Conservation (phyloP, 2,113 vertebrate species). For the Ceyx cyanopectus region DNA sequence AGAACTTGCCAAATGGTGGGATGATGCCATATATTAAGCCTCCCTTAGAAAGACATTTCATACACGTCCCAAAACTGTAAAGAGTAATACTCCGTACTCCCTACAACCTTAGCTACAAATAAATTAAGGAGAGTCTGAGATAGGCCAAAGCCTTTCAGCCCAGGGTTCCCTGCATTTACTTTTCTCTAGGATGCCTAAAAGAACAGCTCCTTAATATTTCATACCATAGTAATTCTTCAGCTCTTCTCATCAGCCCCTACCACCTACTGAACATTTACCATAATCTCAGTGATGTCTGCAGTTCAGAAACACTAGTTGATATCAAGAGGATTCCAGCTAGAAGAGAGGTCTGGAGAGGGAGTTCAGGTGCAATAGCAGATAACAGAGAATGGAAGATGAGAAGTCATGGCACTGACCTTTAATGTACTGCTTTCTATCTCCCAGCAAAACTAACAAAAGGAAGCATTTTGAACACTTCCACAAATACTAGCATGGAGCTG, state of each 20-base stretch:
- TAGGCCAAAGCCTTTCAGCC: neutral
- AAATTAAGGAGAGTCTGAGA: neutral
- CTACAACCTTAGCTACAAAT: neutral
- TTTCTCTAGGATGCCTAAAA: neutral
- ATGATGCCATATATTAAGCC: neutral
- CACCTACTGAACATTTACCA: neutral
- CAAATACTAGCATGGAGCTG: neutral
- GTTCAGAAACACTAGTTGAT: accelerated
- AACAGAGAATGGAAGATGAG: neutral
- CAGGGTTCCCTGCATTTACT: neutral
- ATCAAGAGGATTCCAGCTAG: neutral
- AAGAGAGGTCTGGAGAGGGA: neutral
- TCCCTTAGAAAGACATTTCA: neutral
- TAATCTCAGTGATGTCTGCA: neutral
- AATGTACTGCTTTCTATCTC: neutral
- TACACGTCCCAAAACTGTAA: neutral
- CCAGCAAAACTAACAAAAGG: neutral
- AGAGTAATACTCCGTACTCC: neutral
- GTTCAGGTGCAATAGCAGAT: neutral
- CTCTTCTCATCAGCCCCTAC: neutral
- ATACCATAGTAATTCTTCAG: neutral
- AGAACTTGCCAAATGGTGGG: neutral
- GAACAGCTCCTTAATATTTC: neutral
- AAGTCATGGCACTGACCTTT: neutral
- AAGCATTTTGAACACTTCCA: neutral